Percentiles rank a stretch among this genome's conserved stretches.
These are phyloP conservation scores for Megaceryle torquata DNA, from an alignment of 2,113 vertebrate genomes.

Conservation along the genomic window DNA sequence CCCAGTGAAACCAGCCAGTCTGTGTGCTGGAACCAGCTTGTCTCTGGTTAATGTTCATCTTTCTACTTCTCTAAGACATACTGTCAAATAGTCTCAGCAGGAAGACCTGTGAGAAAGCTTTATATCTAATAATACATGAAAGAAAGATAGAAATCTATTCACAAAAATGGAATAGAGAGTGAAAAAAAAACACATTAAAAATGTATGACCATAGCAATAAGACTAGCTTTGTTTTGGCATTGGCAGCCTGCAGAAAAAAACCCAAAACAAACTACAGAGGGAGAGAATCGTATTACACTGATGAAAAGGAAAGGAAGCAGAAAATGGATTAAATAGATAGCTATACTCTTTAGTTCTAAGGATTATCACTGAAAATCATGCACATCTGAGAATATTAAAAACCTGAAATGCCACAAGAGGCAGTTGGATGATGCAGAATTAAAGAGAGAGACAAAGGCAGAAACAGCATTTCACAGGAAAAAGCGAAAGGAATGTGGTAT, in stretches of 20 bases:
- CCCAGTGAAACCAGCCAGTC: neutral
- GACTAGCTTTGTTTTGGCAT: slow-evolving; percentile 35
- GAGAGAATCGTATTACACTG: neutral
- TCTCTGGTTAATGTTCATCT: neutral
- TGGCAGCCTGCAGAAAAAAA: slow-evolving; percentile 9
- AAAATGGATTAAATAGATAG: slow-evolving; percentile 16
- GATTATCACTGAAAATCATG: neutral
- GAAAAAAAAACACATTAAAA: slow-evolving; percentile 59
- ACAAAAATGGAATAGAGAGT: neutral
- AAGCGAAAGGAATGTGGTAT: neutral
- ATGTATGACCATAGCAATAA: slow-evolving; percentile 49
- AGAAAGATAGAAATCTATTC: slow-evolving; percentile 41
- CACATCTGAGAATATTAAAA: neutral
- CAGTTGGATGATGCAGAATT: neutral
- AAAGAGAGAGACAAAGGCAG: neutral
- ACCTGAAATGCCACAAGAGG: neutral
- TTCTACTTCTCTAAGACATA: neutral
- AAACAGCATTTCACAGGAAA: neutral
- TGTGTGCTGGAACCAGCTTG: neutral
- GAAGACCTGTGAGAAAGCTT: slow-evolving; percentile 18
- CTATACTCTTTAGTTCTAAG: neutral
- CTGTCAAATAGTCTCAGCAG: neutral
- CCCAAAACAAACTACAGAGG: neutral
- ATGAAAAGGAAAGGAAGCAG: slow-evolving; percentile 18
- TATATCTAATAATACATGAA: slow-evolving; percentile 24